phyloP scores from a whole-genome alignment of 1,140 invertebrate species.

The Rhagoletis zephyria region DNA sequence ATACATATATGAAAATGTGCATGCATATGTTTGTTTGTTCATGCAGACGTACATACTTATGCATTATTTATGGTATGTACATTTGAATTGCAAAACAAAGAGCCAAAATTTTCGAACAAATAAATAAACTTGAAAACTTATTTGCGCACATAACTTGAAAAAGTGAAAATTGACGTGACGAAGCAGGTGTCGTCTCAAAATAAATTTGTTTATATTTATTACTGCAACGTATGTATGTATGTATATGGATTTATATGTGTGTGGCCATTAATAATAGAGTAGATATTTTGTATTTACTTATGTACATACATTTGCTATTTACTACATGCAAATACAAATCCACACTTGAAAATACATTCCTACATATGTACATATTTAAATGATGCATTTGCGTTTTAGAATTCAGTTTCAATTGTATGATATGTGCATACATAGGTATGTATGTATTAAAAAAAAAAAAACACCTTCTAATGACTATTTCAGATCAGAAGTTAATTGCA shows the following conservation, averaged over 20 bases:
- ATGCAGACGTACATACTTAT: background rate
- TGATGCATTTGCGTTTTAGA: no score
- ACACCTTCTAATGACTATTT: no score
- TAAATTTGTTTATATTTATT: background rate
- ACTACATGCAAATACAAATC: background rate
- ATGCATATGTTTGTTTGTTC: background rate
- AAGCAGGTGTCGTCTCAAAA: constrained; percentile 34
- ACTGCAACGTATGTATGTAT: constrained; percentile 6
- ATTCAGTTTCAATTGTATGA: no score
- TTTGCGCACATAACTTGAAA: constrained; percentile 22
- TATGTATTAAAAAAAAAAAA: no score
- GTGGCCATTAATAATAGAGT: background rate
- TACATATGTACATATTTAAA: background rate
- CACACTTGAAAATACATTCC: background rate
- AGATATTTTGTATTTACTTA: background rate
- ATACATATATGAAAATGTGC: background rate
- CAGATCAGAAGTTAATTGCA: no score
- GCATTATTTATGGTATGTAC: background rate
- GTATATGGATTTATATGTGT: background rate
- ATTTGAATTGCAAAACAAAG: constrained; percentile 1
- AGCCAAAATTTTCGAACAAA: background rate
- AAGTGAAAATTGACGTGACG: constrained; percentile 39
- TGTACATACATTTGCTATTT: background rate
- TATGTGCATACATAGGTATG: no score
- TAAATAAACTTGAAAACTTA: constrained; percentile 14